phyloP scores from a whole-genome alignment of 2,113 vertebrate genomes.

The Oplegnathus fasciatus region DNA sequence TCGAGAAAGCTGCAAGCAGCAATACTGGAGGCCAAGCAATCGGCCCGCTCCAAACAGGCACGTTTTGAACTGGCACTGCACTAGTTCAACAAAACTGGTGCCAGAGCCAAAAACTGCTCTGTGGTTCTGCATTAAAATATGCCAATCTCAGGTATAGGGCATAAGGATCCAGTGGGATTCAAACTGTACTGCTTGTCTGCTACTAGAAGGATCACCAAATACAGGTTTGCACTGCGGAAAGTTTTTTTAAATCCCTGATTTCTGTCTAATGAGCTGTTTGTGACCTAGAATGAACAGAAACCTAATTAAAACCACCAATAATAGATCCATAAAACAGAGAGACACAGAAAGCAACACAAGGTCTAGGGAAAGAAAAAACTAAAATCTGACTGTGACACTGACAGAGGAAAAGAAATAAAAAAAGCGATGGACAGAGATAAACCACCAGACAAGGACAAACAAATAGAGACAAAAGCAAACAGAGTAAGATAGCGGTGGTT shows the following conservation, averaged over 20 bases:
- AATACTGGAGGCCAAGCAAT: too few relatives aligned
- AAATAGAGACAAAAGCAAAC: constrained; percentile 5
- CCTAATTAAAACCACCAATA: constrained; percentile 19
- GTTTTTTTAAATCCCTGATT: background rate
- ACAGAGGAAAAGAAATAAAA: background rate
- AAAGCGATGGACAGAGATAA: background rate
- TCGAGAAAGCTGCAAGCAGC: too few relatives aligned
- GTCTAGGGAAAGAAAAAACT: background rate
- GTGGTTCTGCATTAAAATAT: constrained; percentile 2
- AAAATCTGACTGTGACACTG: background rate
- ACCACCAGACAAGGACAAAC: background rate
- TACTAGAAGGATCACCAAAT: background rate
- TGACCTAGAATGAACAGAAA: constrained; percentile 11
- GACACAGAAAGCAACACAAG: background rate
- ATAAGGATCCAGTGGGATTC: background rate
- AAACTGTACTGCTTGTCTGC: background rate
- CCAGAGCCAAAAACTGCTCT: background rate
- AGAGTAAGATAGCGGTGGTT: background rate
- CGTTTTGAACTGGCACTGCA: too few relatives aligned
- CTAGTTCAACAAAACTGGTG: background rate
- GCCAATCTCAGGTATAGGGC: background rate
- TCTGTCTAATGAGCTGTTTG: background rate
- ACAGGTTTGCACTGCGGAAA: background rate
- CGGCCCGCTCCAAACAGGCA: too few relatives aligned
- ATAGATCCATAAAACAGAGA: background rate